Evolutionary conservation across 2,888 invertebrate species (phyloP), one percentile per base, ranked within the genome.

Genomic region (Liodrosophila aerea): DNA sequence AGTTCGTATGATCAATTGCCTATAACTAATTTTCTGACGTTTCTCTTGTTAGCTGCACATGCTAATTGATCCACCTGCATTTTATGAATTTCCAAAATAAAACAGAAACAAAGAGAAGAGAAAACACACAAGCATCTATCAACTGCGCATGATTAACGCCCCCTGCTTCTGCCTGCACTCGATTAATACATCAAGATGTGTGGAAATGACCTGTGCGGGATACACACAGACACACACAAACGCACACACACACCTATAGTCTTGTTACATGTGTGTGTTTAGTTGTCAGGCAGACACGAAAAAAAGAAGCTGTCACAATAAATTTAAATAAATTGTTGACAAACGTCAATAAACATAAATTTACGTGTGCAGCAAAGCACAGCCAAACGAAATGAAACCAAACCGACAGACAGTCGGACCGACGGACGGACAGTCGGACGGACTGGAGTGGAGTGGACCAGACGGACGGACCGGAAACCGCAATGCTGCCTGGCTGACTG

Each of bases 241-340:
- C 31, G 45, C 46, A 66, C 31, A 9, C 12, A 27, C 18, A 18
- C 16, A 37, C 7, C 11, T 16, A 51, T 44, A 37, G 16, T n/a
- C 15, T 31, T 18, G 39, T 22, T 22, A 41, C 3, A 15, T 18
- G 12, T 46, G 7, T 51, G 40, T 72, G 15, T 37, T 15, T 41
- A 46, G 46, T 29, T 54, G 31, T 45, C 30, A 11, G 16, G 12
- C 50, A 31, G 33, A 51, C 51, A 44, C 44, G 36, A 22, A 30
- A 29, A 52, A 53, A 59, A 56, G 73, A 46, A 60, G 85, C 84
- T 86, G 82, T 85, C 82, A 86, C 83, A 82, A 86, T 83, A 83
- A 83, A 86, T 83, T 83, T 86, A 86, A 86, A 83, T 83, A 83
- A 83, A 82, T 85, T 85, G 82, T 85, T 83, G 82, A 86, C 82